phyloP scores from a whole-genome alignment of 2,797 vertebrate species.

The Coendou prehensilis region DNA sequence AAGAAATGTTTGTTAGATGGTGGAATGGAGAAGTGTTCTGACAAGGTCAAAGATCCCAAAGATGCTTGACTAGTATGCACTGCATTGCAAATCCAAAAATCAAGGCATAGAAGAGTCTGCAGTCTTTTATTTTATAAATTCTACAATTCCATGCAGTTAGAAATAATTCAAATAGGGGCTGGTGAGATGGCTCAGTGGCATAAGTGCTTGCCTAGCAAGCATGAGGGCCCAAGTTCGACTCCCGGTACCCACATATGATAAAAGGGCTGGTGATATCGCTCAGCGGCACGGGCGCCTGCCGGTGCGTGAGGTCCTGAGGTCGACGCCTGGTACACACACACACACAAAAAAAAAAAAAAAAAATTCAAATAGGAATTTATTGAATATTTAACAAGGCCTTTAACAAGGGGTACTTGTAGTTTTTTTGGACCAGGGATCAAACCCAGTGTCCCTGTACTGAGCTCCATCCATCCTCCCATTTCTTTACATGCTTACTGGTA shows the following conservation, averaged over 20 bases:
- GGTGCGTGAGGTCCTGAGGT: too few species aligned
- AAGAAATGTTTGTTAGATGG: slow-evolving; percentile 26
- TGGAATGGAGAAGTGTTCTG: background rate
- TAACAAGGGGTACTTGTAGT: background rate
- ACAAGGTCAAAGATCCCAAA: background rate
- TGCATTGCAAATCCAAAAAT: slow-evolving; percentile 12
- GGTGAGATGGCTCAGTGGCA: too few species aligned
- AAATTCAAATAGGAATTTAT: slow-evolving; percentile 10
- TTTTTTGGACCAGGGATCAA: background rate
- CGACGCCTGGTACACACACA: too few species aligned
- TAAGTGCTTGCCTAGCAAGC: too few species aligned
- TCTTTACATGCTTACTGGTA: background rate
- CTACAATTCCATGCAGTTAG: slow-evolving; percentile 3
- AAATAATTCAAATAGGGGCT: background rate
- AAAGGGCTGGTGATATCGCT: too few species aligned
- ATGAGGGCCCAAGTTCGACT: too few species aligned
- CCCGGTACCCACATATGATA: too few species aligned
- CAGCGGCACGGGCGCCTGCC: too few species aligned
- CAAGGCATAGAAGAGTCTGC: background rate
- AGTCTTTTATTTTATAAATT: slow-evolving; percentile 37
- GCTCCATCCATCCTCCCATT: background rate
- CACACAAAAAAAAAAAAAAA: too few species aligned
- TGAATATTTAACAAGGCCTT: background rate
- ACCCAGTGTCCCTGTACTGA: background rate
- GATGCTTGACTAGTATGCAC: background rate